Base-by-base conservation (phyloP, 2,113 vertebrate species). In the Pandion haliaetus region DNA sequence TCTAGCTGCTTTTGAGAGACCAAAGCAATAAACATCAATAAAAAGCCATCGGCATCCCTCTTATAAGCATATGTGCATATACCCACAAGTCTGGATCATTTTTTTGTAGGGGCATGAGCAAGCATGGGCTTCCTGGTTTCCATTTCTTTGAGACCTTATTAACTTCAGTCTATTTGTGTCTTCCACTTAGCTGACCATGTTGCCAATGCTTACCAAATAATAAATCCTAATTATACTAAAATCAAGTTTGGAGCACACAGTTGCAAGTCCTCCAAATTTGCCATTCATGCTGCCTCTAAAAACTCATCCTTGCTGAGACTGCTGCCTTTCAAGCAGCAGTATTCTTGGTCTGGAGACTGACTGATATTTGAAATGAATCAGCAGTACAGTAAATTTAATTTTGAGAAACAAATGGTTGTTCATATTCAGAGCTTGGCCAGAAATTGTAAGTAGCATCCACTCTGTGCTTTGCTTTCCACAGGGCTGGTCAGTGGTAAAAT, bases 21-120 rank as follows among this genome's bases (percentile, higher is more conserved):
- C 65, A 84, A 83, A 97, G 65, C 72, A 92, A 84, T 57, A 87
- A 91, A 72, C 80, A 88, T 76, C 70, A 85, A 55, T 61, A 84
- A 82, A 52, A 88, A 92, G 26, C 32, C 57, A 71, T 81, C 67
- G 81, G 34, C 34, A 47, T 61, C 16, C 36, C 61, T 86, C 28
- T 52, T 66, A 63, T 49, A 61, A 81, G 32, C 47, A 61, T 32
- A 67, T 59, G 28, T 77, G 67, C 65, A 69, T 26, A 63, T n/a
- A 55, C 38, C 31, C 38, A 59, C 50, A 84, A 57, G 36, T 40
- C 28, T 58, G 73, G 40, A 78, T 84, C 6, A 4, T 28, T 81
- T 81, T 82, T 89, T 72, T 61, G 38, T 12, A 55, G 61, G 31
- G 49, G 8, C 25, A 47, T 17, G 15, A 91, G 12, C 34, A 63